Conservation (phyloP, 2,888 invertebrate genomes). For the Girardia tigrina region DNA sequence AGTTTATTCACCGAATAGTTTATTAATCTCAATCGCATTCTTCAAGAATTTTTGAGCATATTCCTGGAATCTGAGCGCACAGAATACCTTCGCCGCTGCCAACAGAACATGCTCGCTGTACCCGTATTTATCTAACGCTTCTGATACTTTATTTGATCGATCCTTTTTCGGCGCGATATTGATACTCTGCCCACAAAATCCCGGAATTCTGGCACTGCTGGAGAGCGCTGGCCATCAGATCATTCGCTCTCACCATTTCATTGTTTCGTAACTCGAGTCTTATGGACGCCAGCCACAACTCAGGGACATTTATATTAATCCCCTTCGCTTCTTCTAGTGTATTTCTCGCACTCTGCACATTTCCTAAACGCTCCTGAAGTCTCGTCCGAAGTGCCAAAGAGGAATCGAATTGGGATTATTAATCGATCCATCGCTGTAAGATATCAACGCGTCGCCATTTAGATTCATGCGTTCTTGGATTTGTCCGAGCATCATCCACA, state of each 20-base stretch:
- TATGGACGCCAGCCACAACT: conserved; percentile 60
- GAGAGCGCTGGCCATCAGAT: conserved; percentile 72
- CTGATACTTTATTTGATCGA: conserved; percentile 88
- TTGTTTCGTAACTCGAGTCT: conserved; percentile 69
- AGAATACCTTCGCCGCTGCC: conserved; percentile 87
- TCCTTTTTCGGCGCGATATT: conserved; percentile 75
- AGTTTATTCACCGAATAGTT: conserved; percentile 93
- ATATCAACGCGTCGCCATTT: conserved; percentile 66
- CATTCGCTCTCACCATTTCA: conserved; percentile 70
- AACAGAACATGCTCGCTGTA: conserved; percentile 87
- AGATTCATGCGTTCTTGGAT: conserved; percentile 67
- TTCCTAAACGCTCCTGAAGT: conserved; percentile 72
- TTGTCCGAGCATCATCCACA: conserved; percentile 98
- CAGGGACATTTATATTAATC: conserved; percentile 73
- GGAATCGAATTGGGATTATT: conserved; percentile 79
- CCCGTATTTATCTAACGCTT: conserved; percentile 90
- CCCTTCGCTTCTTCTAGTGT: conserved; percentile 84
- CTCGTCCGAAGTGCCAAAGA: conserved; percentile 75
- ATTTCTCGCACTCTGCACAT: conserved; percentile 80
- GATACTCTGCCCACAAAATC: conserved; percentile 73
- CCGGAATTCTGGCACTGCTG: conserved; percentile 64
- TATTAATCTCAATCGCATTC: conserved; percentile 84
- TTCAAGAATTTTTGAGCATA: conserved; percentile 97
- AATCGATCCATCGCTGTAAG: conserved; percentile 75
- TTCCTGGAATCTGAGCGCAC: conserved; percentile 75